These are phyloP conservation scores for Pitta sordida DNA, from an alignment of 2,113 vertebrate genomes.

Conservation along the genomic window DNA sequence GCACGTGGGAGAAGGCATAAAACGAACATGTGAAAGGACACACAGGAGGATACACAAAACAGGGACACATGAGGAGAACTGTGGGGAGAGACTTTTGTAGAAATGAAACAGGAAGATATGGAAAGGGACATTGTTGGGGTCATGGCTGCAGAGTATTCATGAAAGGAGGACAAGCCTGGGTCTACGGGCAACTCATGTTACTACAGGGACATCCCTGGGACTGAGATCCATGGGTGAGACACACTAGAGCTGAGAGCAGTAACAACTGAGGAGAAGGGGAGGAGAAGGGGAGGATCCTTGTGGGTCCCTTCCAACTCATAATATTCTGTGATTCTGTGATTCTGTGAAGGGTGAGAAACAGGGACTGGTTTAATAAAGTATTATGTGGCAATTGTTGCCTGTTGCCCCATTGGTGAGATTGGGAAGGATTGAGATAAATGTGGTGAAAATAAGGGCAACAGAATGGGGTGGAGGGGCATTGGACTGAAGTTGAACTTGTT, in stretches of 20 bases:
- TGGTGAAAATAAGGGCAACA: not conserved
- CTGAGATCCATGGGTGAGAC: not conserved
- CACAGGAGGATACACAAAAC: not conserved
- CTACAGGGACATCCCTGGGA: not conserved
- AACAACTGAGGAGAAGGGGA: not conserved
- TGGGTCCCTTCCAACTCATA: too few relatives aligned
- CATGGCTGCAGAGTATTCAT: not conserved
- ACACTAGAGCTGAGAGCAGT: not conserved
- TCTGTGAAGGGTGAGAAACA: not conserved
- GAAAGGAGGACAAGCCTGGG: not conserved
- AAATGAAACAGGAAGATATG: not conserved
- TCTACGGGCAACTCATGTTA: not conserved
- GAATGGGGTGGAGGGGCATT: not conserved
- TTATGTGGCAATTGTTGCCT: not conserved
- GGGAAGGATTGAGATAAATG: not conserved
- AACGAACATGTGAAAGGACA: not conserved
- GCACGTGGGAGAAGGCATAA: not conserved
- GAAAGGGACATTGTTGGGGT: not conserved
- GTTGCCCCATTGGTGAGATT: not conserved
- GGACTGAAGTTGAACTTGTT: not conserved
- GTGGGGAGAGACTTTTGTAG: not conserved
- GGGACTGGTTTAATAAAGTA: not conserved
- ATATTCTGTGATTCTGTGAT: too few relatives aligned
- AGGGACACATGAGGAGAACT: not conserved
- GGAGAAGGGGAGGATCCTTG: too few relatives aligned